phyloP scores from a whole-genome alignment of 2,797 vertebrate genomes.

The Malurus splendens region DNA sequence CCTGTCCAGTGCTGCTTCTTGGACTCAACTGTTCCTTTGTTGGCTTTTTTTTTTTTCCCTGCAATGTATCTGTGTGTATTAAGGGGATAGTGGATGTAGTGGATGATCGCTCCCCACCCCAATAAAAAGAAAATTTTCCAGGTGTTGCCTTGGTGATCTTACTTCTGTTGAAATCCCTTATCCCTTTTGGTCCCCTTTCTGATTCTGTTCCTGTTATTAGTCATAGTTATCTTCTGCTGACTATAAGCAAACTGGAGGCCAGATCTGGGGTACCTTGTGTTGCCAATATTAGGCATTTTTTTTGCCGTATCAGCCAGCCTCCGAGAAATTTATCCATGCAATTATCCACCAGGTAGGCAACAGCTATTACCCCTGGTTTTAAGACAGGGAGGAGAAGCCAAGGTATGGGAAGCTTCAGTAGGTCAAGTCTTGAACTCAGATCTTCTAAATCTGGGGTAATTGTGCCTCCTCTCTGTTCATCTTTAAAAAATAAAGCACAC shows the following conservation, averaged over 20 bases:
- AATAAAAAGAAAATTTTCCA: neutral
- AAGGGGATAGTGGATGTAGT: neutral
- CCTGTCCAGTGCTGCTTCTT: neutral
- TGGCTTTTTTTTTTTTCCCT: neutral
- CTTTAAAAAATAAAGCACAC: constrained; percentile 7
- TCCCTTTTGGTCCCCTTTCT: neutral
- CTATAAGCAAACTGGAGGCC: neutral
- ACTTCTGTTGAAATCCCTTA: neutral
- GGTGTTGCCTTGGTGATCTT: neutral
- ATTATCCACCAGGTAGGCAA: neutral
- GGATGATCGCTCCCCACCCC: neutral
- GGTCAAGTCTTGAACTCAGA: constrained; percentile 16
- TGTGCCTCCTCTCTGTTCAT: constrained; percentile 6
- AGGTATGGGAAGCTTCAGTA: neutral
- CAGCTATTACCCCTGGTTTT: neutral
- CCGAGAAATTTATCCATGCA: neutral
- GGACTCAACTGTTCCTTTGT: neutral
- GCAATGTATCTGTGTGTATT: neutral
- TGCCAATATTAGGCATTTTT: neutral
- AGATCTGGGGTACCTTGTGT: neutral
- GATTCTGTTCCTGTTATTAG: neutral
- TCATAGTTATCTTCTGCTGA: neutral
- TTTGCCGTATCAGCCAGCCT: neutral
- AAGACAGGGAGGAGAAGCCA: neutral
- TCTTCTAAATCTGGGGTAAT: constrained; percentile 16